phyloP scores from a whole-genome alignment of 2,888 invertebrate species.

The Diadegma fenestrale region DNA sequence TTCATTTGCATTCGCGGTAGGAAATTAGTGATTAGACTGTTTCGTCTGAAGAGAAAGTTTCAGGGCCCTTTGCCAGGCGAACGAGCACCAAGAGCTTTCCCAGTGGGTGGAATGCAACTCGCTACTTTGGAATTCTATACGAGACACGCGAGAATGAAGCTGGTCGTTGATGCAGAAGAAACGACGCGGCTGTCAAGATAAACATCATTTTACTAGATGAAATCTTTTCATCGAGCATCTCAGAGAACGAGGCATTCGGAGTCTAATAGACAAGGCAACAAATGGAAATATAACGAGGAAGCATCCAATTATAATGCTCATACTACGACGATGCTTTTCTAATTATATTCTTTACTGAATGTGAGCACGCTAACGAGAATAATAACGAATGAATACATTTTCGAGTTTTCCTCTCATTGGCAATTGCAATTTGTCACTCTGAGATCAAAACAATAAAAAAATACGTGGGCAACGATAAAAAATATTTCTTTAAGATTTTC shows the following conservation, averaged over 20 bases:
- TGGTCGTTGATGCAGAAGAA: slow-evolving; percentile 2
- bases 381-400: not conserved
- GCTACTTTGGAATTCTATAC: slow-evolving; percentile 37
- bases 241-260: not conserved
- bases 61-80: slow-evolving; percentile 24
- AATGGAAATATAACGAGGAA: slow-evolving; percentile 42
- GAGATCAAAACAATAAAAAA: not conserved
- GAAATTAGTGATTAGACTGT: not conserved
- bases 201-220: slow-evolving; percentile 47
- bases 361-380: slow-evolving; percentile 25
- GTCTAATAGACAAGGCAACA: not conserved
- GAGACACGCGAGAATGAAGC: slow-evolving; percentile 28
- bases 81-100: slow-evolving; percentile 12
- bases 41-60: slow-evolving; percentile 10
- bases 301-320: slow-evolving; percentile 37
- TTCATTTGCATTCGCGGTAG: not conserved
- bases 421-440: slow-evolving; percentile 1
- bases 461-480: not conserved
- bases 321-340: slow-evolving; percentile 26
- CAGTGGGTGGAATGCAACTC: slow-evolving; percentile 47
- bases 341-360: not conserved
- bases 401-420: not conserved
- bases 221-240: not conserved
- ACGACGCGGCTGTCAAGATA: slow-evolving; percentile 2
- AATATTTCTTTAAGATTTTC: not conserved